Base-by-base conservation (phyloP, 2,888 invertebrate species). In the Panorpa germanica region DNA sequence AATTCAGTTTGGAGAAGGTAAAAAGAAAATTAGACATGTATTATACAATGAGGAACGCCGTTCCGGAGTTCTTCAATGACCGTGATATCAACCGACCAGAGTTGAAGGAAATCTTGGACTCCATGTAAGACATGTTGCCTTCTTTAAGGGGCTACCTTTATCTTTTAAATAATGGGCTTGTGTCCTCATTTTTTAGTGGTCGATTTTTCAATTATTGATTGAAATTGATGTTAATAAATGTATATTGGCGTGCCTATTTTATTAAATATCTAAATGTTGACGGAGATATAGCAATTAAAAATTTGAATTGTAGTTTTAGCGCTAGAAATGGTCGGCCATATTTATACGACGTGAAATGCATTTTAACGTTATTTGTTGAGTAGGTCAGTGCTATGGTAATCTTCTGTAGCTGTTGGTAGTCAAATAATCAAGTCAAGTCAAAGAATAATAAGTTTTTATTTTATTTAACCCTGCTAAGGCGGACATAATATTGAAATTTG, bases 1-100 rank as follows among this genome's bases (percentile, higher is more conserved):
- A 82, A 57, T 83, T 82, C 56, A 82, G 82, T 31, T 49, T 83
- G 48, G 83, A 83, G 53, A 80, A 78, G 55, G 72, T 76, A 50
- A 83, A 83, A 56, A 67, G 68, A 45, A 83, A 83, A 53, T 54
- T 83, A 45, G 83, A 83, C 52, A 80, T 82, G 77, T 83, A 81
- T 54, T 82, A 81, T 51, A 82, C 83, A 7, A 78, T 82, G 77
- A 63, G 81, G 13, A 64, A 73, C 4, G 76, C 80, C 2, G 69
- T 76, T 18, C 83, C 85, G 0, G 83, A 85, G 48, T 76, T 83
- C 54, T 83, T 82, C 52, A 57, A 61, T 34, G 70, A 80, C 48
- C 64, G 81, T 37, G 81, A 83, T 45, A 64, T 81, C 36, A 66
- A 57, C 7, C 64, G 68, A 25, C 72, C 75, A 1, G 77, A 80